These are phyloP conservation scores for Tonatia bakeri DNA, from an alignment of 2,113 vertebrate species.

Conservation along the genomic window DNA sequence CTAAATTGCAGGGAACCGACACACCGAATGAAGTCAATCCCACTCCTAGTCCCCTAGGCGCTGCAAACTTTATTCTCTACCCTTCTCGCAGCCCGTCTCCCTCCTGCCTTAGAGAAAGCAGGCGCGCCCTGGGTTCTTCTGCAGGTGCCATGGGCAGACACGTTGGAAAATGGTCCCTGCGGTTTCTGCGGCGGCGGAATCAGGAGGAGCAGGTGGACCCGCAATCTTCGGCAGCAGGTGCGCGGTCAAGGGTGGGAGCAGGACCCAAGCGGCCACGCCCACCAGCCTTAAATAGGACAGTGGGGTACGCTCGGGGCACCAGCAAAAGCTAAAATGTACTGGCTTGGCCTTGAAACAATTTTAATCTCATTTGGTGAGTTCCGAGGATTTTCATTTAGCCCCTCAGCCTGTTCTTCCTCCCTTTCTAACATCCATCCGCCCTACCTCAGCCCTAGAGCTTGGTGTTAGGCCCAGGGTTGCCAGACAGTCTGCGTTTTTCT, in stretches of 20 bases:
- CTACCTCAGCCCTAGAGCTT: not conserved
- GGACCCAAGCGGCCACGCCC: not conserved
- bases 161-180: not conserved
- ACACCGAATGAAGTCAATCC: rapidly evolving
- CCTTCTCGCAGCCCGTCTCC: not conserved
- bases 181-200: rapidly evolving
- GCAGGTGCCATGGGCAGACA: not conserved
- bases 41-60: not conserved
- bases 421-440: not conserved
- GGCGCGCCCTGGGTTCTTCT: too few relatives aligned
- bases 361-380: not conserved
- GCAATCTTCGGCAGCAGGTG: too few relatives aligned
- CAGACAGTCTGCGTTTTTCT: not conserved
- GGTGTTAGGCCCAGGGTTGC: rapidly evolving
- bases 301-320: not conserved
- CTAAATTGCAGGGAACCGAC: not conserved
- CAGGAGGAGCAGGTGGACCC: not conserved
- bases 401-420: not conserved
- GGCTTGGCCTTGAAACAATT: not conserved
- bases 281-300: not conserved
- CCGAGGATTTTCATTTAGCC: not conserved
- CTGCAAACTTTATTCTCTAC: not conserved
- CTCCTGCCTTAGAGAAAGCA: not conserved
- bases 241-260: not conserved
- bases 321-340: not conserved